These are phyloP conservation scores for Drosophila siamana DNA, from an alignment of 2,888 invertebrate species.

Conservation along the genomic window DNA sequence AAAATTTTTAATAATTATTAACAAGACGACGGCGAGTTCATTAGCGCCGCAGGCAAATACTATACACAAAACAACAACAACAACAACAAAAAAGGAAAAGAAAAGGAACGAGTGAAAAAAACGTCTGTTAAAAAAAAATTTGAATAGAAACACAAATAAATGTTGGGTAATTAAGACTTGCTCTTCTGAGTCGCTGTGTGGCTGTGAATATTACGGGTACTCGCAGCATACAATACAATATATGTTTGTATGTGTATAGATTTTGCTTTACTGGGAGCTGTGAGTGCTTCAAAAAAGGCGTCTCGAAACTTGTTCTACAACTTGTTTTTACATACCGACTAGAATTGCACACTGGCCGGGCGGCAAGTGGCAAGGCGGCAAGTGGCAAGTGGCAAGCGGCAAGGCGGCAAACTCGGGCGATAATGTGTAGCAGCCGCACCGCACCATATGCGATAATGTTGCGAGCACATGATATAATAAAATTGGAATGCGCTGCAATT, in stretches of 20 bases:
- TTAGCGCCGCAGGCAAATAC: slow-evolving; percentile 60
- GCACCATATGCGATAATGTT: slow-evolving; percentile 78
- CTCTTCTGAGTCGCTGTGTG: slow-evolving; percentile 45
- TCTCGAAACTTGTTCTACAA: slow-evolving; percentile 82
- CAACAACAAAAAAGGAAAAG: background rate
- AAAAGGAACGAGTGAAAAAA: slow-evolving; percentile 7
- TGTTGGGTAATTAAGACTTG: slow-evolving; percentile 82
- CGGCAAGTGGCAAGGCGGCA: slow-evolving; percentile 11
- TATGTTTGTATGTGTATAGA: no score
- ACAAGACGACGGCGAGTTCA: slow-evolving; percentile 74
- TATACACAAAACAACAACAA: no score
- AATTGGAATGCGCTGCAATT: slow-evolving; percentile 75
- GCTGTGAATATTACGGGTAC: slow-evolving; percentile 42
- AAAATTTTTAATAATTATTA: slow-evolving; percentile 74
- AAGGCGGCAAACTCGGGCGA: slow-evolving; percentile 43
- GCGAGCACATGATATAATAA: slow-evolving; percentile 77
- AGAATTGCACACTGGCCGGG: slow-evolving; percentile 51
- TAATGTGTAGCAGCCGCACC: slow-evolving; percentile 68
- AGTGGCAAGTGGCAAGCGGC: slow-evolving; percentile 7
- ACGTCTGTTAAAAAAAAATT: slow-evolving; percentile 26
- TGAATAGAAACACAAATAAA: slow-evolving; percentile 65
- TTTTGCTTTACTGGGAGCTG: slow-evolving; percentile 18
- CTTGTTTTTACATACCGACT: slow-evolving; percentile 78
- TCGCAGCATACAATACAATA: slow-evolving; percentile 34
- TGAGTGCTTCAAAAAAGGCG: slow-evolving; percentile 62